Evolutionary conservation across 2,888 invertebrate species (phyloP), one percentile per base, ranked within the genome.

Genomic region (Tyria jacobaeae): DNA sequence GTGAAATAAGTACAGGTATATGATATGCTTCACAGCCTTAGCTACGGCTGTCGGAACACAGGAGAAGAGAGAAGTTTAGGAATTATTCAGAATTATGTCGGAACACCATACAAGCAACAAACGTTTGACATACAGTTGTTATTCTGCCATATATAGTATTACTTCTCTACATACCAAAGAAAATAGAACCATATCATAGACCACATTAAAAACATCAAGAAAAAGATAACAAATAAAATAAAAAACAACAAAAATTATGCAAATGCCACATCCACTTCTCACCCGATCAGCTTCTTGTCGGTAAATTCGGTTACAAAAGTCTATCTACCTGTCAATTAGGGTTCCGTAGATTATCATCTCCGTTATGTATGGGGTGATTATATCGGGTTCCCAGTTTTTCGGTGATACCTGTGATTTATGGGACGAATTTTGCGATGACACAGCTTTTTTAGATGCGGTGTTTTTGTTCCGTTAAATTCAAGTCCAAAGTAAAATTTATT

Each of bases 281-380:
- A 35, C 34, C 50, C 62, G 50, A 62, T 49, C 66, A 56, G 58
- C 62, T 68, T 64, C 53, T 37, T 55, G 63, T 64, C 69, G 65
- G 78, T 75, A 80, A 79, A 75, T 39, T 76, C 75, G 68, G 60
- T 53, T 54, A 76, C 82, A 80, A 78, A 85, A 82, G 81, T 86
- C 83, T 83, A 86, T 87, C 87, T 79, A 81, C 66, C 87, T 89
- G 89, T 89, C 89, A 89, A 89, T 89, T 89, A 89, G 84, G 76
- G 70, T 75, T 70, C 75, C 80, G 70, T 66, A 84, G 88, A 87
- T 89, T 83, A 88, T 77, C 83, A 86, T 88, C 88, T 77, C 62
- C 54, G 80, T 80, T 83, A 83, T 81, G 79, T 83, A 84, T 82
- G 80, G 72, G 62, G 70, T 71, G 81, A 82, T 85, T 84, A 79